These are phyloP conservation scores for Erpobdella octoculata DNA, from an alignment of 2,888 invertebrate genomes.

Conservation along the genomic window DNA sequence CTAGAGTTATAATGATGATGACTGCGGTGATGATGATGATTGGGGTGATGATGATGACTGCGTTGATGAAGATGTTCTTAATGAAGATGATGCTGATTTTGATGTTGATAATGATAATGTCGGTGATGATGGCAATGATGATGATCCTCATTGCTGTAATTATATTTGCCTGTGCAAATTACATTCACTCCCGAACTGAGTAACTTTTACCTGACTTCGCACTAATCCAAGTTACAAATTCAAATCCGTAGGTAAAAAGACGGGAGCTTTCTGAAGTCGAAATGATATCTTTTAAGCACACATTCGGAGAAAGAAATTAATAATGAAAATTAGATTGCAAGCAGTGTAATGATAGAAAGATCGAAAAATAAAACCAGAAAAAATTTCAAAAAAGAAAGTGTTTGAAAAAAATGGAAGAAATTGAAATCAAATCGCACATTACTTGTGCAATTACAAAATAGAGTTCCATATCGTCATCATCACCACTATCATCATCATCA, in stretches of 20 bases:
- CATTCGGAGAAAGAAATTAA: too few species aligned
- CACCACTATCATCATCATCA: background rate
- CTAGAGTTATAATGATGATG: background rate
- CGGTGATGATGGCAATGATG: background rate
- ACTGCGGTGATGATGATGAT: background rate
- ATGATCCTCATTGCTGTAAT: background rate
- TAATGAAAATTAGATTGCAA: too few species aligned
- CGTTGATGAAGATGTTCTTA: background rate
- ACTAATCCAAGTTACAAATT: too few species aligned
- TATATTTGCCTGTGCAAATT: background rate
- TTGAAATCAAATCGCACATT: too few species aligned
- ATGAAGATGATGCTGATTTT: conserved; percentile 2
- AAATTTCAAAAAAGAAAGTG: background rate
- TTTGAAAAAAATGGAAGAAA: too few species aligned
- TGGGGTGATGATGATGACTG: background rate
- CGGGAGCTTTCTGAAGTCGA: too few species aligned
- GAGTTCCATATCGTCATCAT: background rate
- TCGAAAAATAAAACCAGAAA: too few species aligned
- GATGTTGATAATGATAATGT: background rate
- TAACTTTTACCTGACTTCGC: too few species aligned
- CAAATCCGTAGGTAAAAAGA: too few species aligned
- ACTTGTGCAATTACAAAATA: too few species aligned
- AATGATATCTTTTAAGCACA: too few species aligned
- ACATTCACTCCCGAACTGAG: background rate
- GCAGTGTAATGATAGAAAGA: too few species aligned